Percentiles rank a stretch among this genome's conserved stretches.
Conservation (phyloP, 2,888 invertebrate species). For the Ganaspis brasiliensis region DNA sequence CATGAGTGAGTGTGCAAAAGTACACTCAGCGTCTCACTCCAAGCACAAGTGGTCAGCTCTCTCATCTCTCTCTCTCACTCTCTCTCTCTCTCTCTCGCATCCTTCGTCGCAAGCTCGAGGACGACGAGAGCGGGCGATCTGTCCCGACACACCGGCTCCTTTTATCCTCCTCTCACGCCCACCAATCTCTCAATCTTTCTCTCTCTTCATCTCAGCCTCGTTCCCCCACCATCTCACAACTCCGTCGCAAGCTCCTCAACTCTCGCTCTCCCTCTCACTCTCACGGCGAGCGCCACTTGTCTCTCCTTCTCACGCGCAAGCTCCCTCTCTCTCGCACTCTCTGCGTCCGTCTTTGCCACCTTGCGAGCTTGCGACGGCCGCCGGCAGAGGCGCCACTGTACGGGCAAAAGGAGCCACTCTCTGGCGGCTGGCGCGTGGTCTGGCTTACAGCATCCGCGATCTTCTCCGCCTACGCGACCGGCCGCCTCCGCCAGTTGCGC, state of each 20-base stretch:
- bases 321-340: slow-evolving; percentile 53
- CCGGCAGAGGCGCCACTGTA: slow-evolving; percentile 77
- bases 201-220: slow-evolving; percentile 58
- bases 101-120: slow-evolving; percentile 23
- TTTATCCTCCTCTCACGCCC: slow-evolving; percentile 20
- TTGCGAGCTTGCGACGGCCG: slow-evolving; percentile 71
- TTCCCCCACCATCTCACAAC: slow-evolving; percentile 63
- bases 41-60: slow-evolving; percentile 46
- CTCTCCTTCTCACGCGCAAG: slow-evolving; percentile 34
- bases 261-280: slow-evolving; percentile 51
- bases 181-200: slow-evolving; percentile 47
- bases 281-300: slow-evolving; percentile 11
- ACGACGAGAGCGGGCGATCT: slow-evolving; percentile 19
- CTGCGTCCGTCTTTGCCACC: slow-evolving; percentile 56
- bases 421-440: slow-evolving; percentile 69
- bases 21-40: slow-evolving; percentile 41
- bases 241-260: slow-evolving; percentile 60
- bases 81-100: slow-evolving; percentile 13
- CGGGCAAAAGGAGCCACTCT: slow-evolving; percentile 76
- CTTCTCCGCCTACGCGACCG: slow-evolving; percentile 79
- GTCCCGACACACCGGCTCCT: neutral
- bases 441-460: slow-evolving; percentile 80
- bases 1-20: slow-evolving; percentile 48
- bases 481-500: slow-evolving; percentile 79
- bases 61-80: slow-evolving; percentile 47